These are phyloP conservation scores for Phlogophora meticulosa DNA, from an alignment of 2,888 invertebrate species.

Conservation along the genomic window DNA sequence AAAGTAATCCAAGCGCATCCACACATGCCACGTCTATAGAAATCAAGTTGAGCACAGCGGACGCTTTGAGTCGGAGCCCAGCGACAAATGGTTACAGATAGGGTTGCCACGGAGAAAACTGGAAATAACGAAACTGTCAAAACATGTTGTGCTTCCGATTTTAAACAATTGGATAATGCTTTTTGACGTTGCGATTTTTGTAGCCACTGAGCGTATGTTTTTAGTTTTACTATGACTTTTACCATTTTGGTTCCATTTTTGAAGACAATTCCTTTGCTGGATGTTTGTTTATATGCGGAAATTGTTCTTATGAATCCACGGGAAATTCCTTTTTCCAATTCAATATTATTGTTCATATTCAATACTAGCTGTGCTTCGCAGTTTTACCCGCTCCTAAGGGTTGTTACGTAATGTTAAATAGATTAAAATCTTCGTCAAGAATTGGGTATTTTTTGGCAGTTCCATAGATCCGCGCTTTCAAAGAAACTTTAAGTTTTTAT, in stretches of 20 bases:
- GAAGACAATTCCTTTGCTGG: too few species aligned
- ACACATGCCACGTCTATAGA: slow-evolving; percentile 41
- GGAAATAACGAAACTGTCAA: slow-evolving; percentile 12
- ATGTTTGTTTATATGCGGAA: not conserved
- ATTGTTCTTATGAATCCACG: too few species aligned
- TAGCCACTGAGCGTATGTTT: not conserved
- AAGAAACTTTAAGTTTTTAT: too few species aligned
- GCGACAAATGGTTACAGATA: slow-evolving; percentile 55
- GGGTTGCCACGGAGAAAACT: slow-evolving; percentile 30
- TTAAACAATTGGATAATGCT: not conserved
- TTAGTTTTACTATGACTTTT: not conserved
- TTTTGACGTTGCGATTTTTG: not conserved
- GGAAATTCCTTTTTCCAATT: too few species aligned
- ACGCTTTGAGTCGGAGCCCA: slow-evolving; percentile 51
- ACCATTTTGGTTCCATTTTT: not conserved
- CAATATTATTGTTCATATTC: too few species aligned
- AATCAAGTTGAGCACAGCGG: slow-evolving; percentile 53
- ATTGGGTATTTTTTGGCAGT: too few species aligned
- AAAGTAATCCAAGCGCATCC: slow-evolving; percentile 9
- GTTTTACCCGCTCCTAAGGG: too few species aligned
- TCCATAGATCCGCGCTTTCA: too few species aligned
- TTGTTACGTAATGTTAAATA: too few species aligned
- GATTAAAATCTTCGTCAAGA: too few species aligned
- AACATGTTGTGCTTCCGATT: not conserved
- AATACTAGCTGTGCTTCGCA: too few species aligned